These are phyloP conservation scores for Ciona savignyi DNA, from an alignment of 23 tunicate species.

Conservation along the genomic window DNA sequence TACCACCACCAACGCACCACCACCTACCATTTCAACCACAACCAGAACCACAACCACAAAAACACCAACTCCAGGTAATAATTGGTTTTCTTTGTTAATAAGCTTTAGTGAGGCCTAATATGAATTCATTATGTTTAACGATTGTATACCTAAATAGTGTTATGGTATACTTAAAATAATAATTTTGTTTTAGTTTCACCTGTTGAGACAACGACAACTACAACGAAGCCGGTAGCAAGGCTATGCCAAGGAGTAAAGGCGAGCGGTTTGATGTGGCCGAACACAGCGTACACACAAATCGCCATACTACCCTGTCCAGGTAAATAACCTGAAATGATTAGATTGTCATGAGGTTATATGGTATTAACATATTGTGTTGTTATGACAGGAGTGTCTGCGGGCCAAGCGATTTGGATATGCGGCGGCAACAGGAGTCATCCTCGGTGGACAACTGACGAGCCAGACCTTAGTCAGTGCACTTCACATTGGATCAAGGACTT, in stretches of 20 bases:
- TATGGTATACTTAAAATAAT: neutral
- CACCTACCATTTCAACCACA: conserved; percentile 16
- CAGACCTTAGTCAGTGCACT: conserved; percentile 75
- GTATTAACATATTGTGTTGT: too few species aligned
- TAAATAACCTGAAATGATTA: too few species aligned
- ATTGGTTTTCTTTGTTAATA: neutral
- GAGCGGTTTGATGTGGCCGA: conserved; percentile 61
- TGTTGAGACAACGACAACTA: conserved; percentile 38
- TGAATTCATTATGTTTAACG: too few species aligned
- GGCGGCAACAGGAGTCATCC: conserved; percentile 53
- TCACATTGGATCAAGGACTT: conserved; percentile 72
- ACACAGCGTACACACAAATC: conserved; percentile 16
- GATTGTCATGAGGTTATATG: too few species aligned
- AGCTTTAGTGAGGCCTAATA: too few species aligned
- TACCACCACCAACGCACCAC: conserved; percentile 14
- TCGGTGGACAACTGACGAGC: conserved; percentile 56
- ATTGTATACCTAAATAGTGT: too few species aligned
- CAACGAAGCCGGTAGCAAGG: neutral
- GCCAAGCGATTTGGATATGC: conserved; percentile 72
- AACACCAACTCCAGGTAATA: neutral
- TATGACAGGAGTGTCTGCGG: conserved; percentile 21
- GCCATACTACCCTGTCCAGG: conserved; percentile 70
- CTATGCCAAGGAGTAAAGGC: conserved; percentile 33
- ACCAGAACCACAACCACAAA: conserved; percentile 16
- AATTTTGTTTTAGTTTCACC: neutral